Evolutionary conservation across 2,888 invertebrate species (phyloP).

Genomic region (Molorchus minor): DNA sequence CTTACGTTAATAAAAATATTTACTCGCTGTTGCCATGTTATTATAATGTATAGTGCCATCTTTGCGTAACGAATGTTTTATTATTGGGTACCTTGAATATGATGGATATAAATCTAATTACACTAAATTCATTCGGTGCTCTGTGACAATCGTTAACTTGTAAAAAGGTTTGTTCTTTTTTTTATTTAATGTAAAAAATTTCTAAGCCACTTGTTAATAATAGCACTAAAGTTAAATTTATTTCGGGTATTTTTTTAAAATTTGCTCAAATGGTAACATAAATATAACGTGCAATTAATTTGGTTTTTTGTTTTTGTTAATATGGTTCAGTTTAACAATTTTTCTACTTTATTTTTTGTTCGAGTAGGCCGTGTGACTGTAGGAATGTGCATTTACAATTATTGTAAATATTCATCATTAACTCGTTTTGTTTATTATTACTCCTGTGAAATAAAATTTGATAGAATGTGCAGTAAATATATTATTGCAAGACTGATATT

Average conservation of each 20-base stretch:
- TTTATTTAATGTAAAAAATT: slow-evolving; percentile 24
- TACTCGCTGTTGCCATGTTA: slow-evolving; percentile 13
- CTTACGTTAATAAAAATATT: slow-evolving; percentile 1
- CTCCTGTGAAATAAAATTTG: slow-evolving; percentile 38
- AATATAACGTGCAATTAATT: slow-evolving; percentile 44
- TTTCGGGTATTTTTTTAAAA: slow-evolving; percentile 27
- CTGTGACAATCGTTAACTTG: slow-evolving; percentile 40
- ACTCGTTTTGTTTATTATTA: slow-evolving; percentile 43
- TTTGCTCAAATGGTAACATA: slow-evolving; percentile 47
- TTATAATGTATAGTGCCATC: slow-evolving; percentile 33
- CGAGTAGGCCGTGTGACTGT: slow-evolving; percentile 62
- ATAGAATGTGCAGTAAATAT: slow-evolving; percentile 52
- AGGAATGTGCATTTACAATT: slow-evolving; percentile 62
- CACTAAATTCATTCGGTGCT: slow-evolving; percentile 38
- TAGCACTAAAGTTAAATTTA: slow-evolving; percentile 25
- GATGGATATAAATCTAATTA: slow-evolving; percentile 23
- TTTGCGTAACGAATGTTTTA: slow-evolving; percentile 27
- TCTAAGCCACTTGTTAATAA: slow-evolving; percentile 50
- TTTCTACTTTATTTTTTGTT: slow-evolving; percentile 37
- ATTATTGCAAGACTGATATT: slow-evolving; percentile 63
- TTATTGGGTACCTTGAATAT: slow-evolving; percentile 28
- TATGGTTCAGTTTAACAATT: slow-evolving; percentile 32
- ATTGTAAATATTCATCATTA: slow-evolving; percentile 48
- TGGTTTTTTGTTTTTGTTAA: slow-evolving; percentile 34
- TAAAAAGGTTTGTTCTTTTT: slow-evolving; percentile 21